Percentiles rank a stretch among this genome's conserved stretches.
phyloP scores from a whole-genome alignment of 2,113 vertebrate species.

The Anseranas semipalmata region DNA sequence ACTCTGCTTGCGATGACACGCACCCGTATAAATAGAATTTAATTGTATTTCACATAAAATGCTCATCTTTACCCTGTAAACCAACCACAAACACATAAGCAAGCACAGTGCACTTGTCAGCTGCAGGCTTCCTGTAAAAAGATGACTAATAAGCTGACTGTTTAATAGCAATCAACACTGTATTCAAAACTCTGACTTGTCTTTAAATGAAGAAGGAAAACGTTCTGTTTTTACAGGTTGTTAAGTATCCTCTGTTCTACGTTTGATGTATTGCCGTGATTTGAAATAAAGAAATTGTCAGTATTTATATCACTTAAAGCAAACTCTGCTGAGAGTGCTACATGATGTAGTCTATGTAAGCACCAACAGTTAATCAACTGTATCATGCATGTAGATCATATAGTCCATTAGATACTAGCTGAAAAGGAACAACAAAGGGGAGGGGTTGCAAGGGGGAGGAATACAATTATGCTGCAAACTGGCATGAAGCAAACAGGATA shows the following conservation, averaged over 20 bases:
- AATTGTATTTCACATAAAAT: background rate
- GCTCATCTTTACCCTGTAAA: background rate
- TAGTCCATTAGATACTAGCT: conserved; percentile 67
- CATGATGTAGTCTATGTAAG: conserved; percentile 45
- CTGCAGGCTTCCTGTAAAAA: background rate
- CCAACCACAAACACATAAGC: conserved; percentile 4
- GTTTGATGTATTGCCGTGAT: conserved; percentile 55
- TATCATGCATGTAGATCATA: conserved; percentile 60
- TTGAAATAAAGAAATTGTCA: conserved; percentile 67
- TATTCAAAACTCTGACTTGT: conserved; percentile 44
- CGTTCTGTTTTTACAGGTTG: conserved; percentile 65
- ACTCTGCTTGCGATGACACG: background rate
- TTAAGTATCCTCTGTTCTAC: conserved; percentile 67
- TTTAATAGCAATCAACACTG: conserved; percentile 34
- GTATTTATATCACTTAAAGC: conserved; percentile 68
- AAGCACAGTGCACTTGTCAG: conserved; percentile 13
- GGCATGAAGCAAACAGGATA: conserved; percentile 66
- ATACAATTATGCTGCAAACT: conserved; percentile 66
- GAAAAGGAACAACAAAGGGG: conserved; percentile 69
- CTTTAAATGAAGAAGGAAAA: conserved; percentile 49
- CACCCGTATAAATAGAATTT: conserved; percentile 3
- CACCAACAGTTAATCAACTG: conserved; percentile 67
- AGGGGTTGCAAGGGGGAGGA: conserved; percentile 54
- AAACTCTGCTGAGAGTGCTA: conserved; percentile 56
- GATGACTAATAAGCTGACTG: conserved; percentile 31